Conservation (phyloP, 2,797 vertebrate species). For the Triplophysa bombifrons region DNA sequence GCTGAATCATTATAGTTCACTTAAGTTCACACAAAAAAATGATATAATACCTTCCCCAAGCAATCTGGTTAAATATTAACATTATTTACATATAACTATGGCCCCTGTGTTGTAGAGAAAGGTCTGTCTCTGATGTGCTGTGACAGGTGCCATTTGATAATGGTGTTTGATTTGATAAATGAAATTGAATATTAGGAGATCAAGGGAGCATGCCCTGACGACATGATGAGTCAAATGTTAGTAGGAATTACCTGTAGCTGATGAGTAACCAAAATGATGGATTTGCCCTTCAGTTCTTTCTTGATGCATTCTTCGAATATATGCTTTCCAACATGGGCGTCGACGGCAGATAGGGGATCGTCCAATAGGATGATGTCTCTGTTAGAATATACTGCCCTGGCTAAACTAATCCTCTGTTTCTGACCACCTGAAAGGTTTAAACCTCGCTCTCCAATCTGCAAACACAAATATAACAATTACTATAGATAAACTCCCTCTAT, state of each 20-base stretch:
- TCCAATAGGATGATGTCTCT: slow-evolving; percentile 80
- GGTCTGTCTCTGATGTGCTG: neutral
- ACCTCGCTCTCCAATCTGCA: slow-evolving; percentile 79
- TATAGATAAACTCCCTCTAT: neutral
- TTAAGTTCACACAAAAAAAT: neutral
- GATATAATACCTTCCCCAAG: neutral
- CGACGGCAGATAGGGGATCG: slow-evolving; percentile 80
- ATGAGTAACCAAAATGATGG: slow-evolving; percentile 77
- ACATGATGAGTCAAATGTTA: neutral
- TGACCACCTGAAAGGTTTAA: slow-evolving; percentile 84
- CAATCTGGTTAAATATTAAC: slow-evolving; percentile 1
- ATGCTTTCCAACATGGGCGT: slow-evolving; percentile 78
- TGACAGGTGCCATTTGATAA: neutral
- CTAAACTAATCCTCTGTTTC: slow-evolving; percentile 82
- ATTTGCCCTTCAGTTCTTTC: slow-evolving; percentile 75
- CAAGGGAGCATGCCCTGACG: neutral
- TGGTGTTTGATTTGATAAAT: neutral
- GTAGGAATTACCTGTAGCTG: slow-evolving; percentile 77
- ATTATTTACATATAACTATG: neutral
- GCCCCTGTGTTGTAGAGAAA: neutral
- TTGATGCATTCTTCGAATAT: slow-evolving; percentile 82
- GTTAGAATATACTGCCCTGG: slow-evolving; percentile 77
- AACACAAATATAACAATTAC: slow-evolving; percentile 36
- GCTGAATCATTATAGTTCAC: neutral
- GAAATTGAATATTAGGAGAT: neutral